Conservation (phyloP, 2,797 vertebrate genomes). For the Glyptemys insculpta region DNA sequence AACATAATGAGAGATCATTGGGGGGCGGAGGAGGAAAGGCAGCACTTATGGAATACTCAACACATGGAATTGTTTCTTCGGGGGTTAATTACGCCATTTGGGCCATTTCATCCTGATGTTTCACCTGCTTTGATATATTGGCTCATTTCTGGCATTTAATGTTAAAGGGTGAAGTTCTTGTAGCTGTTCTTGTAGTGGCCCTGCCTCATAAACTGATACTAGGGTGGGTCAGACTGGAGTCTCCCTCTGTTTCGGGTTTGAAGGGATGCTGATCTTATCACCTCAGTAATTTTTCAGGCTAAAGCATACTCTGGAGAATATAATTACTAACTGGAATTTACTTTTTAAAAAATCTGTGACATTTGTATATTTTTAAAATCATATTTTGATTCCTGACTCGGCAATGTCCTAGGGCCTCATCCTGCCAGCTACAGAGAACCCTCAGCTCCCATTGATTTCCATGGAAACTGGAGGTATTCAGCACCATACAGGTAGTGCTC, state of each 20-base stretch:
- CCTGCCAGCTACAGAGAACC: neutral
- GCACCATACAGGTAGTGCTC: neutral
- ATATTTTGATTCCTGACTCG: neutral
- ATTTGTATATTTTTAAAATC: neutral
- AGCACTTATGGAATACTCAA: slow-evolving; percentile 19
- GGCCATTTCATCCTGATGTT: slow-evolving; percentile 36
- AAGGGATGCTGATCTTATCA: neutral
- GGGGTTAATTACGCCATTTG: slow-evolving; percentile 45
- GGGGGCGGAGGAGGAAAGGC: neutral
- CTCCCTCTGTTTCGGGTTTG: neutral
- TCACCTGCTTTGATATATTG: slow-evolving; percentile 39
- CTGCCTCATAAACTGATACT: slow-evolving; percentile 3
- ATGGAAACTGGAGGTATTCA: neutral
- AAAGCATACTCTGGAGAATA: neutral
- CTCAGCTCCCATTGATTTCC: neutral
- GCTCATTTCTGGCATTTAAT: slow-evolving; percentile 50
- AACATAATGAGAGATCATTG: slow-evolving; percentile 19
- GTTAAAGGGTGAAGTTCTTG: slow-evolving; percentile 29
- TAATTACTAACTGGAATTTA: neutral
- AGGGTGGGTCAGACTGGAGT: neutral
- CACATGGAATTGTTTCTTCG: slow-evolving; percentile 38
- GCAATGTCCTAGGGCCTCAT: neutral
- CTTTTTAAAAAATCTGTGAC: neutral
- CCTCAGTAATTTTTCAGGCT: neutral
- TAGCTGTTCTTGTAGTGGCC: neutral